phyloP scores from a whole-genome alignment of 1,140 invertebrate species.

The Ericerus pela region DNA sequence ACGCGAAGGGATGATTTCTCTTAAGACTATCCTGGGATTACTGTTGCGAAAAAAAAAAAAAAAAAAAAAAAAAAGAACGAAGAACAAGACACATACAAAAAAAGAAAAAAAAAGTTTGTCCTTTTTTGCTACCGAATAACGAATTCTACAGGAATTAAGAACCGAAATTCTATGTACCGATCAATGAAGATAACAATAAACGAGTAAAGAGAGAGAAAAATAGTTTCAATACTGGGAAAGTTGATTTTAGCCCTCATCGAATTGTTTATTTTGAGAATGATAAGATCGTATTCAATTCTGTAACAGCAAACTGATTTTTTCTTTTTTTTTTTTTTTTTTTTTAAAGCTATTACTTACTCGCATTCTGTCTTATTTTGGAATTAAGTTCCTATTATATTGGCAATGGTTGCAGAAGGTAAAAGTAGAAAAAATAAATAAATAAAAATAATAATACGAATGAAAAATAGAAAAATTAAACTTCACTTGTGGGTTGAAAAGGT shows the following conservation, averaged over 20 bases:
- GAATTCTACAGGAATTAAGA: slow-evolving; percentile 5
- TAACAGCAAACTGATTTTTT: too few relatives aligned
- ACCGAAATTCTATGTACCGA: background rate
- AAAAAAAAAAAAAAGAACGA: too few relatives aligned
- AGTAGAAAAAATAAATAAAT: too few relatives aligned
- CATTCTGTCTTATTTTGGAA: background rate
- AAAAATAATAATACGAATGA: too few relatives aligned
- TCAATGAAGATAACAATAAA: background rate
- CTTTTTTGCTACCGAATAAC: background rate
- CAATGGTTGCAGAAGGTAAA: too few relatives aligned
- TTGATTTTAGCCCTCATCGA: background rate
- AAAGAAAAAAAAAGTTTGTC: background rate
- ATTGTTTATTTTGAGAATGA: slow-evolving; percentile 10
- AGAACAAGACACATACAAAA: too few relatives aligned
- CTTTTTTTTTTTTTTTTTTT: background rate
- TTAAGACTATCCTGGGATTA: slow-evolving; percentile 5
- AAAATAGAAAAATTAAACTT: too few relatives aligned
- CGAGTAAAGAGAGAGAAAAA: background rate
- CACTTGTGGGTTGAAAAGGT: too few relatives aligned
- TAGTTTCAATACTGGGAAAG: slow-evolving; percentile 3
- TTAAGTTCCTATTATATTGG: too few relatives aligned
- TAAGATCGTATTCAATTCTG: too few relatives aligned
- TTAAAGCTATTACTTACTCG: background rate
- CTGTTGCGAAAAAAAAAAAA: too few relatives aligned
- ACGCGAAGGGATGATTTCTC: slow-evolving; percentile 4